Evolutionary conservation across 30 jellyfish, hydroid and myxozoan genomes (phyloP).

Genomic region (Cassiopea xamachana): DNA sequence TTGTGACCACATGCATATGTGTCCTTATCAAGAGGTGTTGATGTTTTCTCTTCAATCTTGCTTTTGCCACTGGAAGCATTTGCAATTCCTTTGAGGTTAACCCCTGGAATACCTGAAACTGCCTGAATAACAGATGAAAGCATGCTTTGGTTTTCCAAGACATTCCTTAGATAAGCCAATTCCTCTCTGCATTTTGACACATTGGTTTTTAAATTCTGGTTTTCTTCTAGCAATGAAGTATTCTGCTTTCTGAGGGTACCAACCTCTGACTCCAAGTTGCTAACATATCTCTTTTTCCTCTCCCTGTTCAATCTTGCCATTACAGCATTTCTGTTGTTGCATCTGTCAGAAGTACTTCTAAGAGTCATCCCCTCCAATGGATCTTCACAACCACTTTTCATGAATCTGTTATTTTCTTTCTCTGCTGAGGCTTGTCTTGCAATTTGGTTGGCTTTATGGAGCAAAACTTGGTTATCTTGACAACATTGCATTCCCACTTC

Average conservation of each 20-base stretch:
- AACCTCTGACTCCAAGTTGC: slow-evolving; percentile 82
- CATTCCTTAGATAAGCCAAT: slow-evolving; percentile 60
- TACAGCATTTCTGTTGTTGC: slow-evolving; percentile 74
- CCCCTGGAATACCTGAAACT: slow-evolving; percentile 73
- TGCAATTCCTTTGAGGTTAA: slow-evolving; percentile 52
- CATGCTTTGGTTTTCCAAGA: slow-evolving; percentile 72
- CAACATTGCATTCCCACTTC: neutral
- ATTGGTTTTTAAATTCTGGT: slow-evolving; percentile 30
- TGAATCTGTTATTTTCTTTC: neutral
- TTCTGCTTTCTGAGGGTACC: slow-evolving; percentile 65
- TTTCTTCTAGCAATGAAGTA: slow-evolving; percentile 49
- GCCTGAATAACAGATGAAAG: slow-evolving; percentile 81
- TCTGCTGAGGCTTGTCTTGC: neutral
- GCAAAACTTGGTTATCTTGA: neutral
- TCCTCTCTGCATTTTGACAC: slow-evolving; percentile 52
- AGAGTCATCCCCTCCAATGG: neutral
- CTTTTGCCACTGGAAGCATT: neutral
- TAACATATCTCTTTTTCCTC: slow-evolving; percentile 80
- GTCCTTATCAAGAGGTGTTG: neutral
- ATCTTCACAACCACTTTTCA: neutral
- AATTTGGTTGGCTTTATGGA: neutral
- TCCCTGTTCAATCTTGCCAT: slow-evolving; percentile 88
- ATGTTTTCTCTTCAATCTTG: neutral
- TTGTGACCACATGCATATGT: neutral
- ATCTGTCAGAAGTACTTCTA: slow-evolving; percentile 14